Evolutionary conservation across 2,113 vertebrate genomes (phyloP).

Genomic region (Panurus biarmicus): DNA sequence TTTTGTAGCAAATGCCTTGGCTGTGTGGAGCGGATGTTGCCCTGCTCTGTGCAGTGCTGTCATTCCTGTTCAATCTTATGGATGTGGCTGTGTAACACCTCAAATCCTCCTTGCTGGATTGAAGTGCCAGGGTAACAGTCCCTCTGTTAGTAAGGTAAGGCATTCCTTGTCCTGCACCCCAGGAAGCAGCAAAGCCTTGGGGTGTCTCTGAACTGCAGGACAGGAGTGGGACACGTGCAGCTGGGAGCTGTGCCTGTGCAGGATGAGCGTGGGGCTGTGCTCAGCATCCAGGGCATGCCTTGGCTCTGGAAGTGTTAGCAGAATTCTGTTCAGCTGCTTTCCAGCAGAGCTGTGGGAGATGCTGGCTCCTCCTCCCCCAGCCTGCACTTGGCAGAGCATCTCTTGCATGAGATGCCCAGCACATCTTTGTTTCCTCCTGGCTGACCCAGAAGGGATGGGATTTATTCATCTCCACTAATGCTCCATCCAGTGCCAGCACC

Average conservation of each 20-base stretch:
- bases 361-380: not conserved
- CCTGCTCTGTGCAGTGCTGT: not conserved
- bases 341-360: not conserved
- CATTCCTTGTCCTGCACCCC: not conserved
- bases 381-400: not conserved
- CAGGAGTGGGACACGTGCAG: not conserved
- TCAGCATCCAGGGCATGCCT: not conserved
- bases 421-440: not conserved
- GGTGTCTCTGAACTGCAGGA: not conserved
- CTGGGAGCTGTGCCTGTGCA: not conserved
- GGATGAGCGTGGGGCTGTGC: not conserved
- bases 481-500: not conserved
- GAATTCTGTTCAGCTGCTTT: not conserved
- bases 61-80: not conserved
- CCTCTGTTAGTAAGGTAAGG: not conserved
- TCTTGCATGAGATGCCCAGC: not conserved
- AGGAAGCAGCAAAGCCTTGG: not conserved
- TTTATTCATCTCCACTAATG: not conserved
- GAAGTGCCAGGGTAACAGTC: not conserved
- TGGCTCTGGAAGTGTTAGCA: not conserved
- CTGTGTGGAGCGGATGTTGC: not conserved
- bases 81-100: not conserved
- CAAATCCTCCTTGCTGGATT: not conserved
- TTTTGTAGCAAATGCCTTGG: not conserved
- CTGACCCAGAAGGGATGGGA: not conserved